Evolutionary conservation across 2,113 vertebrate genomes (phyloP).

Genomic region (Tapirus terrestris): DNA sequence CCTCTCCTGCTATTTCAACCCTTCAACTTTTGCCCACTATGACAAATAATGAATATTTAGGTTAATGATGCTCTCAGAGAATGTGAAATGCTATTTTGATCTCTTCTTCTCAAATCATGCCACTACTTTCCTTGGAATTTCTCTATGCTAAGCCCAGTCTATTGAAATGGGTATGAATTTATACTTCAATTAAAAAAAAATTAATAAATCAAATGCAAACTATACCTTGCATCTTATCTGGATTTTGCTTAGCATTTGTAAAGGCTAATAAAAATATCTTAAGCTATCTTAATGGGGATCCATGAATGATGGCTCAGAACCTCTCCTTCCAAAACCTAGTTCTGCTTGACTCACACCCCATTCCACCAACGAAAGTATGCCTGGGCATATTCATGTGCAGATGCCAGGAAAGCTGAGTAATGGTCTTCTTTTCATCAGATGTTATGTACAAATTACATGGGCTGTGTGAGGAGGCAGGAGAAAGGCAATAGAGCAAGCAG

Average conservation of each 20-base stretch:
- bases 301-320: background rate
- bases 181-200: conserved; percentile 27
- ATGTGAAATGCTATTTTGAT: background rate
- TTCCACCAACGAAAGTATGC: background rate
- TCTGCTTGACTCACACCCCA: background rate
- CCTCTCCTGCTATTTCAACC: background rate
- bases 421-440: background rate
- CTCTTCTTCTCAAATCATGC: background rate
- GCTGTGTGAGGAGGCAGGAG: background rate
- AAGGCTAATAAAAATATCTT: background rate
- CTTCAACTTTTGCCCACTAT: background rate
- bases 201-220: background rate
- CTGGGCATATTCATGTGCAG: background rate
- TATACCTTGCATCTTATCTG: background rate
- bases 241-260: conserved; percentile 2
- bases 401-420: background rate
- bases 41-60: conserved; percentile 1
- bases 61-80: background rate
- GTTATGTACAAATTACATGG: background rate
- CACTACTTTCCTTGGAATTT: background rate
- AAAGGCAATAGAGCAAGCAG: background rate
- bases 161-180: background rate
- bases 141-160: background rate
- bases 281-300: background rate
- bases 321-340: conserved; percentile 43